Percentiles rank a stretch among this genome's conserved stretches.
These are phyloP conservation scores for Syrrhaptes paradoxus DNA, from an alignment of 2,113 vertebrate species.

Conservation along the genomic window DNA sequence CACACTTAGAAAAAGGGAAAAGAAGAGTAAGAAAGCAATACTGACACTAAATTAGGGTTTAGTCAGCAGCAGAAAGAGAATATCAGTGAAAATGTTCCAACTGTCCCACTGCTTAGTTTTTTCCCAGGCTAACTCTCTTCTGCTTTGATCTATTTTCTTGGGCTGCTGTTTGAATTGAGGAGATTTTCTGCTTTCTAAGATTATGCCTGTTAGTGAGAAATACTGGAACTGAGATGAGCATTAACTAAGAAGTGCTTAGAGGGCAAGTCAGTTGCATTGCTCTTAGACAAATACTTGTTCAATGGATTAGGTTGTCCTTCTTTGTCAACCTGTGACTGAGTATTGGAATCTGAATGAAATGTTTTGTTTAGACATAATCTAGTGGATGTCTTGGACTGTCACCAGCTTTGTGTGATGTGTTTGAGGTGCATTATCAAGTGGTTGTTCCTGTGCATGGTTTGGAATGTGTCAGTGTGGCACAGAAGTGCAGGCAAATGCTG, in stretches of 20 bases:
- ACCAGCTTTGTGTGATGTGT: accelerated
- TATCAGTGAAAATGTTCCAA: not conserved
- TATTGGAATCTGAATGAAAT: not conserved
- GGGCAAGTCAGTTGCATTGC: accelerated
- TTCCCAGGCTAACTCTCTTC: not conserved
- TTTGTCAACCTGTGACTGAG: not conserved
- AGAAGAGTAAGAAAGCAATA: conserved; percentile 44
- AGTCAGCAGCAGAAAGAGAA: conserved; percentile 20
- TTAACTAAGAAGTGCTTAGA: not conserved
- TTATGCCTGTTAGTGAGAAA: not conserved
- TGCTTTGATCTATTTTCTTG: not conserved
- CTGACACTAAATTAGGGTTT: conserved; percentile 46
- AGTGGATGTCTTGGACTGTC: not conserved
- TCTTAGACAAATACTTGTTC: not conserved
- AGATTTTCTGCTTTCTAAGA: not conserved
- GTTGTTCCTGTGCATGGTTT: accelerated
- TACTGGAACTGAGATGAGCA: not conserved
- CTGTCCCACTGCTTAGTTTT: not conserved
- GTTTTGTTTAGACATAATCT: accelerated
- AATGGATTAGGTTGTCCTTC: not conserved
- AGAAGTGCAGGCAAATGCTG: too few relatives aligned
- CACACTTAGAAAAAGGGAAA: conserved; percentile 61
- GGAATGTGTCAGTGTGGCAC: not conserved
- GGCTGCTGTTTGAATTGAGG: not conserved
- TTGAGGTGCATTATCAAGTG: accelerated